Base-by-base conservation (phyloP, 2,888 invertebrate species). In the Pogonocherus hispidulus region DNA sequence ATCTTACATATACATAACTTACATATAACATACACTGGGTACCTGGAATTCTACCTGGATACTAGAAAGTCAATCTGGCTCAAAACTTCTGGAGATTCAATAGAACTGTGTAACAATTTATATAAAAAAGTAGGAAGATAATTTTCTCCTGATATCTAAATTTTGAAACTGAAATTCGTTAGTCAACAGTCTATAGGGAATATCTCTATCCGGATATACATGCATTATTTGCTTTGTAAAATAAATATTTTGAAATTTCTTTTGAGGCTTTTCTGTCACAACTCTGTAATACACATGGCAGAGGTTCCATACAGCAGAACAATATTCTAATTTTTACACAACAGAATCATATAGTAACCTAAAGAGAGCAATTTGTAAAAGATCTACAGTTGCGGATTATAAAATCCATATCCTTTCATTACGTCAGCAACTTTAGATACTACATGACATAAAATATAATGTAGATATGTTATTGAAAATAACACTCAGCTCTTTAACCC, bases 51-150 rank as follows among this genome's bases (percentile, higher is more conserved):
- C 9, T 41, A n/a, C 14, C n/a, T n/a, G n/a, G 41, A n/a, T n/a
- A n/a, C n/a, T n/a, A n/a, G 14, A 41, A 41, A 41, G n/a, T 14
- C 41, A 41, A 41, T 41, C n/a, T 41, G 41, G n/a, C 41, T 41
- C 41, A 14, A n/a, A 14, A 41, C 1, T 5, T 41, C 14, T n/a
- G 41, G 41, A 41, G n/a, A 41, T n/a, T 41, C 41, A 41, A 41
- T 41, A n/a, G 9, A 3, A 41, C 41, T 14, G n/a, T 41, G n/a
- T n/a, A 41, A 41, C n/a, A 41, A 41, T 4, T 41, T 41, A 14
- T 41, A 41, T 11, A 41, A n/a, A n/a, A 41, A 41, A 41, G 41
- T 41, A n/a, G n/a, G 27, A 27, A 5, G 9, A n/a, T 4, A 5
- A 41, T 14, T 41, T 41, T 41, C 41, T 41, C 41, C 14, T 41